Conservation (phyloP, 2,113 vertebrate species). For the Pseudolaguvia tuberculata region DNA sequence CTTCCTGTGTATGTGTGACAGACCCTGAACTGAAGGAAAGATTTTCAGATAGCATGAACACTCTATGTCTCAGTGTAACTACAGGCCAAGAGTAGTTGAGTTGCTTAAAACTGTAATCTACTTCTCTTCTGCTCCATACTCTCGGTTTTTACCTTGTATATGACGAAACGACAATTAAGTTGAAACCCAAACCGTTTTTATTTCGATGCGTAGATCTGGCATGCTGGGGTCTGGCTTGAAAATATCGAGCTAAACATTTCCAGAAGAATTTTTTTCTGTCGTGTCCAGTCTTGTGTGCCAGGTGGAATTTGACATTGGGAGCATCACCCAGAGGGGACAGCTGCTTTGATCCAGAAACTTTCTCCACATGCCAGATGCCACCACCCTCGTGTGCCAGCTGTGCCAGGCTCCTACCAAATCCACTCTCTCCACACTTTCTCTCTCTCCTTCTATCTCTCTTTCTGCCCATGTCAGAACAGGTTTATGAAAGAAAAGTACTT, state of each 20-base stretch:
- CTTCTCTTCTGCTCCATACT: conserved; percentile 31
- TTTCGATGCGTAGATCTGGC: neutral
- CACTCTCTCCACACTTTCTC: too few relatives aligned
- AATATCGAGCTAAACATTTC: neutral
- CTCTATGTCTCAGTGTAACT: neutral
- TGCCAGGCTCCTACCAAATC: conserved; percentile 11
- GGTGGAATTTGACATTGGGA: neutral
- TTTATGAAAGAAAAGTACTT: neutral
- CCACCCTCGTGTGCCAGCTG: conserved; percentile 41
- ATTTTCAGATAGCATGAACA: neutral
- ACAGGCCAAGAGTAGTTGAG: conserved; percentile 45
- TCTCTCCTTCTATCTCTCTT: neutral
- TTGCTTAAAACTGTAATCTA: conserved; percentile 48
- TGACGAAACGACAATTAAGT: conserved; percentile 4
- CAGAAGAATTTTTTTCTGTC: neutral
- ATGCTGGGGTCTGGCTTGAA: neutral
- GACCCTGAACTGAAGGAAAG: neutral
- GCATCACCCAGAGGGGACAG: conserved; percentile 34
- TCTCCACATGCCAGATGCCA: conserved; percentile 28
- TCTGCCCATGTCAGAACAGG: neutral
- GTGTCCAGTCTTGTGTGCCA: neutral
- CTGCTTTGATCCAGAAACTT: conserved; percentile 38
- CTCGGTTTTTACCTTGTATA: conserved; percentile 3
- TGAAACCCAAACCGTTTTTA: neutral
- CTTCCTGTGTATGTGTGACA: conserved; percentile 17